Base-by-base conservation (phyloP, 53 echinoderm and acorn worm genomes). In the Holothuria leucospilota region DNA sequence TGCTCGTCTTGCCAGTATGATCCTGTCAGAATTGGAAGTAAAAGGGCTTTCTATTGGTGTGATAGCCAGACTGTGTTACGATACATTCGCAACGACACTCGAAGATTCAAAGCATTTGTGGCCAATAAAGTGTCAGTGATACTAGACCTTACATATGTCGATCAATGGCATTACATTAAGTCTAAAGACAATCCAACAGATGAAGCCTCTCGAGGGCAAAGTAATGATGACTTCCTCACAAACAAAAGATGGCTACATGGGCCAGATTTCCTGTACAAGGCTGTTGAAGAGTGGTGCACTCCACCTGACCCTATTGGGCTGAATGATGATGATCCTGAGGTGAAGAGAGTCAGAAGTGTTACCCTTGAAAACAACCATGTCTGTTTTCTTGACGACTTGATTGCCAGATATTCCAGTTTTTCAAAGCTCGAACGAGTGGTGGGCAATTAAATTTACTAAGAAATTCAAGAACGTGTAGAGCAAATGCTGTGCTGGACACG, bases 121-220 rank as follows among this genome's bases (percentile, higher is more conserved):
- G 86, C 86, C 21, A 86, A 86, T 42, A 74, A 63, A 41, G 86
- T 86, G 25, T 51, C 86, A 12, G 49, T 34, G 15, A 25, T 86
- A 5, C 49, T 72, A 40, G 74, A 86, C 30, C 29, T 77, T 8
- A 77, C 64, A 18, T 20, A 74, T 20, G 24, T 77, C 23, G 38
- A 68, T 5, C 77, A 86, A 38, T 77, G 86, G 86, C 24, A 29
- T 18, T 64, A 75, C 63, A 39, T 83, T 13, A 66, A 21, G 6
- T 38, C 64, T 39, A 26, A 63, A 10, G 20, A 64, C 28, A 83
- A 63, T 34, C 67, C 84, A 34, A 38, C 64, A 15, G 84, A 83
- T 18, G 66, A 62, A 82, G 82, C 82, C 25, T 83, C 84, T 42
- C 29, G 34, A 29, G 84, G 84, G 15, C 66, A 64, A 66, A 24